Base-by-base conservation (phyloP, 2,888 invertebrate genomes). In the Drosophila niveifrons region DNA sequence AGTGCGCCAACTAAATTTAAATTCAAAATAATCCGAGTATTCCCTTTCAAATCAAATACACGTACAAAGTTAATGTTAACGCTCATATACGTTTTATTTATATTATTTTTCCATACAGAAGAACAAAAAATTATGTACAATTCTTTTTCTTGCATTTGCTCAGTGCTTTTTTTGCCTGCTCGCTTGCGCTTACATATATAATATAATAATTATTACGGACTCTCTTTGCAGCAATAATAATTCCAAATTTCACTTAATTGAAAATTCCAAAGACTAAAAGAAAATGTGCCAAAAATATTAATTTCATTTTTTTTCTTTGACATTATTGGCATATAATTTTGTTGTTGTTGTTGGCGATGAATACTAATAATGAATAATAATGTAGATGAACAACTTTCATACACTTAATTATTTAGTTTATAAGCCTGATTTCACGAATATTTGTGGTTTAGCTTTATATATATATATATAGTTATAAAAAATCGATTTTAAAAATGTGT, bases 71-170 rank as follows among this genome's bases (percentile, higher is more conserved):
- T 31, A 34, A 34, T 57, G 56, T 65, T 47, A 80, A 77, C 80
- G 80, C 52, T 75, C 76, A 77, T 88, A 88, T 70, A 88, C 89
- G 83, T 83, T 83, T 86, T 80, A 88, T 88, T 80, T 68, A 61
- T 78, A 70, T 66, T 77, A 71, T 71, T 83, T 73, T 73, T 83
- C 48, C 84, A 78, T 83, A 89, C 51, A 87, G 78, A 80, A 83
- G 89, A 89, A 84, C 82, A 84, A 88, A 82, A 82, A 72, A 62
- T 69, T 84, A 89, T 84, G 72, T 84, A 84, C 83, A 84, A 61
- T 74, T 43, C 17, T 66, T 47, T 58, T 31, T 52, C 31, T 44
- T 31, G 79, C 66, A 23, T 59, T 73, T 50, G 17, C 39, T 66
- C 53, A 64, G 51, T 36, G 36, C 55, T 29, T 43, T 50, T 50